phyloP scores from a whole-genome alignment of 2,888 invertebrate species.

The Coelopa pilipes region DNA sequence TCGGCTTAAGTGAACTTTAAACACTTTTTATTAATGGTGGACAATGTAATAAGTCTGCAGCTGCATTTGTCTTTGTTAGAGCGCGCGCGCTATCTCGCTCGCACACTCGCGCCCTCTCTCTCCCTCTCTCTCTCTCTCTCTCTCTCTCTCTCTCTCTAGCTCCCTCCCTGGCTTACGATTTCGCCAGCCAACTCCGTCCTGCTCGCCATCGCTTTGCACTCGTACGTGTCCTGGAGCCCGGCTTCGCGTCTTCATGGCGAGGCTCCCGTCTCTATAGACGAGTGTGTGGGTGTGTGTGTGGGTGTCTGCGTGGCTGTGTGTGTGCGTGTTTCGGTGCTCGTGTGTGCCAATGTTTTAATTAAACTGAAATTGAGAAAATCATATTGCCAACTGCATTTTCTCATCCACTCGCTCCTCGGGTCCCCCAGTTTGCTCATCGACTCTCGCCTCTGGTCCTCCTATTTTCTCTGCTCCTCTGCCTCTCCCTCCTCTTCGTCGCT shows the following conservation, averaged over 20 bases:
- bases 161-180: too few relatives aligned
- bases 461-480: too few relatives aligned
- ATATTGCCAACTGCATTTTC: slow-evolving; percentile 20
- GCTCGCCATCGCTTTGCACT: too few relatives aligned
- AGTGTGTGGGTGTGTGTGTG: slow-evolving; percentile 28
- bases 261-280: background rate
- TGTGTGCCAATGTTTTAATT: slow-evolving; percentile 57
- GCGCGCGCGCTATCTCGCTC: background rate
- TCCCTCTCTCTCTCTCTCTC: background rate
- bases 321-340: background rate
- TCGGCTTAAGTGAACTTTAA: slow-evolving; percentile 47
- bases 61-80: background rate
- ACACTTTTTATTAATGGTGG: slow-evolving; percentile 47
- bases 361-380: slow-evolving; percentile 41
- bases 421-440: too few relatives aligned
- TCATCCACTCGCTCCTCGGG: background rate
- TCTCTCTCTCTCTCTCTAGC: too few relatives aligned
- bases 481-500: too few relatives aligned
- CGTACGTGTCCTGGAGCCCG: slow-evolving; percentile 7
- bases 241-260: background rate
- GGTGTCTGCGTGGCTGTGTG: too few relatives aligned
- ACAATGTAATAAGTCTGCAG: slow-evolving; percentile 44
- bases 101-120: background rate
- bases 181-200: too few relatives aligned
- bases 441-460: too few relatives aligned